Evolutionary conservation across 1,140 invertebrate genomes (phyloP).

Genomic region (Globodera rostochiensis): DNA sequence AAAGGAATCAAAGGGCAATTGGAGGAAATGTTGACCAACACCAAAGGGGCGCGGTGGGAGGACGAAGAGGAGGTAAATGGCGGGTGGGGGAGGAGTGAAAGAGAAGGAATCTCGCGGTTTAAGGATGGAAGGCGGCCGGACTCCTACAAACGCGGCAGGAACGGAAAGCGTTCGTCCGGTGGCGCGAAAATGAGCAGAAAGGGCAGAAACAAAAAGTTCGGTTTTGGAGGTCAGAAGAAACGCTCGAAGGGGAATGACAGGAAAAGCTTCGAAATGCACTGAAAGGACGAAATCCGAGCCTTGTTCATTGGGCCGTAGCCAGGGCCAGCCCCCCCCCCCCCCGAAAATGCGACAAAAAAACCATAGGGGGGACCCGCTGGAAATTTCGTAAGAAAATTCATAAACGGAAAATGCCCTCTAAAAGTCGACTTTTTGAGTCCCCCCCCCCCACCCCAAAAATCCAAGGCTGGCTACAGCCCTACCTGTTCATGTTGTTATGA

Average conservation of each 20-base stretch:
- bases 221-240: constrained; percentile 92
- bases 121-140: background rate
- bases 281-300: no score
- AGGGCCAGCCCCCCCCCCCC: no score
- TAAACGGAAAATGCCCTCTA: no score
- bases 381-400: no score
- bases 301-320: no score
- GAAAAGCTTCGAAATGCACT: constrained; percentile 70
- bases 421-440: no score
- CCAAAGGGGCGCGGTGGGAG: constrained; percentile 66
- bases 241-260: constrained; percentile 84
- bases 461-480: no score
- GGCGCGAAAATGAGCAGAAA: constrained; percentile 48
- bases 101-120: background rate
- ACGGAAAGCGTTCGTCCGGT: background rate
- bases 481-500: no score
- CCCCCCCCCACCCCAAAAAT: no score
- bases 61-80: constrained; percentile 38
- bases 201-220: constrained; percentile 80
- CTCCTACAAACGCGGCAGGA: background rate
- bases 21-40: constrained; percentile 62
- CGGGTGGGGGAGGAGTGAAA: background rate
- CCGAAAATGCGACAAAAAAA: no score
- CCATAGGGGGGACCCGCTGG: no score
- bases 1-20: constrained; percentile 65